A percentile compares a stretch with the other conserved stretches of the same genome.
Conservation (phyloP, 2,888 invertebrate genomes). For the Ennomos quercinarius region DNA sequence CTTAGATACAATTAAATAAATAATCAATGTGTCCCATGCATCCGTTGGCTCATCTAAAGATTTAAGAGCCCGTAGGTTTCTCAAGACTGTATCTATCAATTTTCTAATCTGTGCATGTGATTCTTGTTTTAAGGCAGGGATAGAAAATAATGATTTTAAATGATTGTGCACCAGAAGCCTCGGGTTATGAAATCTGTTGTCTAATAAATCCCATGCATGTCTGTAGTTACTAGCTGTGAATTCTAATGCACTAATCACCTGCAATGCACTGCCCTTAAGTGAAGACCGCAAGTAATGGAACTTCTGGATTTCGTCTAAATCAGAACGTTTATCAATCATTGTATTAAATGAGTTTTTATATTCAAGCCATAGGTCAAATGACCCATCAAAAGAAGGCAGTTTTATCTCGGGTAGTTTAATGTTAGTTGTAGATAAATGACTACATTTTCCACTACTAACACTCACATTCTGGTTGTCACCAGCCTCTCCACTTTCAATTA, state of each 20-base stretch:
- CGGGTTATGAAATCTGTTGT: slow-evolving; percentile 21
- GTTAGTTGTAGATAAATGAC: no score
- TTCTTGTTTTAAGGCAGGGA: slow-evolving; percentile 6
- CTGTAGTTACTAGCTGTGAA: slow-evolving; percentile 30
- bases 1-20: slow-evolving; percentile 35
- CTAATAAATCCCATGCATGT: slow-evolving; percentile 32
- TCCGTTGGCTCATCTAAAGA: slow-evolving; percentile 35
- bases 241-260: slow-evolving; percentile 32
- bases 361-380: slow-evolving; percentile 39
- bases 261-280: slow-evolving; percentile 25
- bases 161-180: slow-evolving; percentile 6
- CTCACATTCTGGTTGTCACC: no score
- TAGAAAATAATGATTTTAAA: background rate
- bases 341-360: slow-evolving; percentile 33
- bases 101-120: slow-evolving; percentile 32
- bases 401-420: slow-evolving; percentile 32
- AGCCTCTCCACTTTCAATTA: no score
- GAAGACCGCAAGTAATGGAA: slow-evolving; percentile 36
- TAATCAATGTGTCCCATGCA: slow-evolving; percentile 40
- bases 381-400: slow-evolving; percentile 36
- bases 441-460: no score
- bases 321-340: slow-evolving; percentile 28
- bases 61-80: slow-evolving; percentile 36
- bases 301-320: slow-evolving; percentile 33
- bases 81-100: slow-evolving; percentile 32